Percentiles rank a stretch among this genome's conserved stretches.
Evolutionary conservation across 35 echinoderm and acorn worm genomes (phyloP).

Genomic region (Patiria miniata): DNA sequence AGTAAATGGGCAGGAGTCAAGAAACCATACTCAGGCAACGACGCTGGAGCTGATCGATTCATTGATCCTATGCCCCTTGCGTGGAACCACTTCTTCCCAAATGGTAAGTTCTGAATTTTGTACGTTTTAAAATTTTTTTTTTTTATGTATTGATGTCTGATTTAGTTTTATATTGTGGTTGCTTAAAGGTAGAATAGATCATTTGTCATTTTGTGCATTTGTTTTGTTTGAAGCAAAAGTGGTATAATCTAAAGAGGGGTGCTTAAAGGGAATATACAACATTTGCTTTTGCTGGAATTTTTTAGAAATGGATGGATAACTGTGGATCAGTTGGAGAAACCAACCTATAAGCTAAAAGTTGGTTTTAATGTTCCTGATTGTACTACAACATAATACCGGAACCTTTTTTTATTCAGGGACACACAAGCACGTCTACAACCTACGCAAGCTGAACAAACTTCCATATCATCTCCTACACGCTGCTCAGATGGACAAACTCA

Average conservation of each 20-base stretch:
- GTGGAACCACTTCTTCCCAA: conserved; percentile 8
- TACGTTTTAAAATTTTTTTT: not conserved
- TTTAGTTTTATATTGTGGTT: not conserved
- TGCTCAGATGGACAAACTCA: conserved; percentile 73
- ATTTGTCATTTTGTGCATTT: not conserved
- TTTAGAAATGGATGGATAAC: no score
- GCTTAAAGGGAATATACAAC: no score
- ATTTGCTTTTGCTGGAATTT: no score
- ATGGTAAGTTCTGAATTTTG: not conserved
- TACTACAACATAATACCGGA: no score
- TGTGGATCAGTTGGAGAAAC: no score
- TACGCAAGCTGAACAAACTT: conserved; percentile 77
- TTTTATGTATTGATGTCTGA: not conserved
- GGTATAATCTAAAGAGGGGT: no score
- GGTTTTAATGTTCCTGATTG: no score
- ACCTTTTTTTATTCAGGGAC: conserved; percentile 19
- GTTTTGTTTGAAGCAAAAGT: not conserved
- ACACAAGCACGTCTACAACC: conserved; percentile 47
- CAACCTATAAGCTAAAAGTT: no score
- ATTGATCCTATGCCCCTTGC: conserved; percentile 56
- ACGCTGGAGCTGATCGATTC: conserved; percentile 71
- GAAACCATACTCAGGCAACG: conserved; percentile 86
- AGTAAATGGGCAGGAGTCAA: conserved; percentile 70
- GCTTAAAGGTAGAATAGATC: not conserved
- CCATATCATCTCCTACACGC: conserved; percentile 76